Evolutionary conservation across 2,797 vertebrate genomes (phyloP).

Genomic region (Micrastur ruficollis): DNA sequence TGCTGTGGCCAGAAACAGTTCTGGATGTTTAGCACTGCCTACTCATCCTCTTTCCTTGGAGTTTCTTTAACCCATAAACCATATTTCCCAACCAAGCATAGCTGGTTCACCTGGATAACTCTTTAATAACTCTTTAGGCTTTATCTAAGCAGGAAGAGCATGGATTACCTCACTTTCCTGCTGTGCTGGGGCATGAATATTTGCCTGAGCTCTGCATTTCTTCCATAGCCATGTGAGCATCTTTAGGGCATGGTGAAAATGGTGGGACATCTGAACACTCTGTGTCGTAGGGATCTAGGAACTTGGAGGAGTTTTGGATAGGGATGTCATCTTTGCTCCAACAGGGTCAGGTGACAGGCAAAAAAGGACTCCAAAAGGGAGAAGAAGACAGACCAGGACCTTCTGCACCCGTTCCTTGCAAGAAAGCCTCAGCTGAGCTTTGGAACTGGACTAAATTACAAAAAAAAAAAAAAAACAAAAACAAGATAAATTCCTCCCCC

Average conservation of each 20-base stretch:
- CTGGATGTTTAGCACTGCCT: not conserved
- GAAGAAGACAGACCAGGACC: not conserved
- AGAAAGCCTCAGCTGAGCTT: not conserved
- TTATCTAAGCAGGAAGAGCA: not conserved
- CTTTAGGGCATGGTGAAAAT: not conserved
- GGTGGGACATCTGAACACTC: not conserved
- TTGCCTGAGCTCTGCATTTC: not conserved
- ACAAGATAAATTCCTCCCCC: not conserved
- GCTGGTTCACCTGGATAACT: not conserved
- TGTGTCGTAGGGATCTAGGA: not conserved
- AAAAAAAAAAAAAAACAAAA: not conserved
- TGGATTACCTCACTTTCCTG: not conserved
- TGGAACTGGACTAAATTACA: not conserved
- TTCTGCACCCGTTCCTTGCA: not conserved
- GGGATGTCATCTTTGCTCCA: not conserved
- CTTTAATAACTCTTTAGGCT: not conserved
- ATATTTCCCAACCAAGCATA: not conserved
- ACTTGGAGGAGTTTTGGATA: not conserved
- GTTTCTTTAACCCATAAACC: not conserved
- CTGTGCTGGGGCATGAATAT: not conserved
- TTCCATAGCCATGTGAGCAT: not conserved
- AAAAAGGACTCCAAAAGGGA: not conserved
- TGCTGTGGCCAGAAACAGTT: not conserved
- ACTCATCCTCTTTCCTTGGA: not conserved
- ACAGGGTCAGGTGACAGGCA: not conserved